Percentiles rank a stretch among this genome's conserved stretches.
These are phyloP conservation scores for Gymnoscopelus microlampas DNA, from an alignment of 2,797 vertebrate species.

Conservation along the genomic window DNA sequence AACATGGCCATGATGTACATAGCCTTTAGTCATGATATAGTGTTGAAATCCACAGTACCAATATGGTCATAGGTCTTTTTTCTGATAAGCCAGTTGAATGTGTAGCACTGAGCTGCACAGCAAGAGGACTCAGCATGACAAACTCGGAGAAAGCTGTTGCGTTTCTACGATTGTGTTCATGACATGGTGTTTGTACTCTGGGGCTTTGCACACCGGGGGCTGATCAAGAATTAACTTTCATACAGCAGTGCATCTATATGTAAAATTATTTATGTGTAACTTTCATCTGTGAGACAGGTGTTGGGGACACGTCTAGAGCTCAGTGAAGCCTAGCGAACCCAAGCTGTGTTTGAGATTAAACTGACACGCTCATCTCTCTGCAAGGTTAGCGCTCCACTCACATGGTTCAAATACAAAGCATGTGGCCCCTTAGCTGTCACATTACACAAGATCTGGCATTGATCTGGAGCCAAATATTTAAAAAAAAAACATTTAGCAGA, in stretches of 20 bases:
- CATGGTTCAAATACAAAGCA: conserved; percentile 62
- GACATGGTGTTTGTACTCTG: conserved; percentile 51
- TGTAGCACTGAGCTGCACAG: conserved; percentile 37
- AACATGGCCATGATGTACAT: conserved; percentile 43
- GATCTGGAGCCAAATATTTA: conserved; percentile 37
- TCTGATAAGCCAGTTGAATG: conserved; percentile 68
- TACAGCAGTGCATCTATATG: conserved; percentile 64
- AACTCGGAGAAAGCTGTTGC: conserved; percentile 49
- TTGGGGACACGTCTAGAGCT: conserved; percentile 51
- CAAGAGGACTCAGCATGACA: conserved; percentile 50
- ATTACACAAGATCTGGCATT: conserved; percentile 48
- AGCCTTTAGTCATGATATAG: conserved; percentile 47
- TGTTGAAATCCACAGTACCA: conserved; percentile 61
- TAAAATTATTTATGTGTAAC: conserved; percentile 72
- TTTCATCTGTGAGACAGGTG: conserved; percentile 70
- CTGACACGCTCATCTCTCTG: conserved; percentile 60
- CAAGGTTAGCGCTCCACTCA: conserved; percentile 47
- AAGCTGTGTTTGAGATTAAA: conserved; percentile 68
- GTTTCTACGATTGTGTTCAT: conserved; percentile 59
- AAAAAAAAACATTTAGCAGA: background rate
- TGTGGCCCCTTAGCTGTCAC: conserved; percentile 65
- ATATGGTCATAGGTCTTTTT: conserved; percentile 61
- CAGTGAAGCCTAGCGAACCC: conserved; percentile 59
- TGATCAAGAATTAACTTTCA: conserved; percentile 69
- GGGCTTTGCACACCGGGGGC: conserved; percentile 47